Conservation (phyloP, 2,888 invertebrate species). For the Portevinia maculata region DNA sequence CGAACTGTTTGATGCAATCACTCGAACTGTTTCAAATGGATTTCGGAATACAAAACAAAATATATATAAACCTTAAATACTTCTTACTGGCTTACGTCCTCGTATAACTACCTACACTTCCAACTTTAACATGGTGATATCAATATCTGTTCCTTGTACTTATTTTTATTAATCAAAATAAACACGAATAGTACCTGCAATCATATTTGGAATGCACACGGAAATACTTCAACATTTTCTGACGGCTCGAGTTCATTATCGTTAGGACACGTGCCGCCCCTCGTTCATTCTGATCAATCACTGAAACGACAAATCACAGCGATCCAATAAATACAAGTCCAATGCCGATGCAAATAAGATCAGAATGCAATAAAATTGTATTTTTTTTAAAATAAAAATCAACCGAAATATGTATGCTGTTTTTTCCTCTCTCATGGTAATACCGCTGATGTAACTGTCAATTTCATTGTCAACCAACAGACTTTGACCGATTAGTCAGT, state of each 20-base stretch:
- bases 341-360: neutral
- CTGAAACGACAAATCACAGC: neutral
- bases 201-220: conserved; percentile 8
- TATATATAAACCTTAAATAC: neutral
- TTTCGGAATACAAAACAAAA: conserved; percentile 10
- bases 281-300: neutral
- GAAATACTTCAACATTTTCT: conserved; percentile 7
- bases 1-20: conserved; percentile 38
- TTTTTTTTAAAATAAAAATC: conserved; percentile 3
- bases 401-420: conserved; percentile 11
- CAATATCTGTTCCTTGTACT: neutral
- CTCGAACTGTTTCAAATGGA: conserved; percentile 24
- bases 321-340: neutral
- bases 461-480: conserved; percentile 46
- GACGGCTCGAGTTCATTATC: neutral
- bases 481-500: conserved; percentile 45
- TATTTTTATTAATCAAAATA: conserved; percentile 13
- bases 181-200: neutral
- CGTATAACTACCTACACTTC: neutral
- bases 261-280: neutral
- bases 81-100: conserved; percentile 7
- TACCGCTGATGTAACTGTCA: conserved; percentile 46
- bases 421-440: conserved; percentile 16
- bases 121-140: neutral
- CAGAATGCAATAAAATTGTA: conserved; percentile 14